These are phyloP conservation scores for Nesogale talazaci DNA, from an alignment of 2,113 vertebrate species.

Conservation along the genomic window DNA sequence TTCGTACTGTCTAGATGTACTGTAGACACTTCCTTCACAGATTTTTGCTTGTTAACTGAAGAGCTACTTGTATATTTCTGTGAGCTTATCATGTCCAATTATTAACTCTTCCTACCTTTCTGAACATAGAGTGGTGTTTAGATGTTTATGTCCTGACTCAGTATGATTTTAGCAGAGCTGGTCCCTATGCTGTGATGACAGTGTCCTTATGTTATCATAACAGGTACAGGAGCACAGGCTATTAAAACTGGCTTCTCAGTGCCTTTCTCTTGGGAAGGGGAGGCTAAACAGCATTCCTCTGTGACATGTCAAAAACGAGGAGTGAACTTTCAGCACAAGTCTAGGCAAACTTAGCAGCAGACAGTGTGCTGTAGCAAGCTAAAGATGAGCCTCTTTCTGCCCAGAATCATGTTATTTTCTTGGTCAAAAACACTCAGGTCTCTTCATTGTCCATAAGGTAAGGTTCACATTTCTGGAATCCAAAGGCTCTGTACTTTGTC, in stretches of 20 bases:
- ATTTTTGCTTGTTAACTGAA: background rate
- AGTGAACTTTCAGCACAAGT: constrained; percentile 19
- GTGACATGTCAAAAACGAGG: background rate
- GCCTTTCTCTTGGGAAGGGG: background rate
- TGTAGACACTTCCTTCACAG: background rate
- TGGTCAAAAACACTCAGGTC: background rate
- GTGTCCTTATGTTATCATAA: background rate
- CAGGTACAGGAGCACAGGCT: background rate
- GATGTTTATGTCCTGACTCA: background rate
- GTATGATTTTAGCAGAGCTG: background rate
- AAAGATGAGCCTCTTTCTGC: background rate
- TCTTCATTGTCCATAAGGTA: background rate
- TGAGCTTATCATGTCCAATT: background rate
- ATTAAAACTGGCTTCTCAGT: background rate
- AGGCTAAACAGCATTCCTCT: background rate
- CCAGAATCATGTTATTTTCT: background rate
- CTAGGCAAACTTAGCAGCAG: background rate
- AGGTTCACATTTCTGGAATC: background rate
- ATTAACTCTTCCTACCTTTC: background rate
- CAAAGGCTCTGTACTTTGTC: background rate
- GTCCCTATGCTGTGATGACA: background rate
- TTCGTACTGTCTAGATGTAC: background rate
- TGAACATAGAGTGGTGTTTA: background rate
- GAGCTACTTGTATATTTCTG: constrained; percentile 24
- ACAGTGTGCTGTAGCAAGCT: background rate